Base-by-base conservation (phyloP, 2,888 invertebrate species). In the Diaphora mendica region DNA sequence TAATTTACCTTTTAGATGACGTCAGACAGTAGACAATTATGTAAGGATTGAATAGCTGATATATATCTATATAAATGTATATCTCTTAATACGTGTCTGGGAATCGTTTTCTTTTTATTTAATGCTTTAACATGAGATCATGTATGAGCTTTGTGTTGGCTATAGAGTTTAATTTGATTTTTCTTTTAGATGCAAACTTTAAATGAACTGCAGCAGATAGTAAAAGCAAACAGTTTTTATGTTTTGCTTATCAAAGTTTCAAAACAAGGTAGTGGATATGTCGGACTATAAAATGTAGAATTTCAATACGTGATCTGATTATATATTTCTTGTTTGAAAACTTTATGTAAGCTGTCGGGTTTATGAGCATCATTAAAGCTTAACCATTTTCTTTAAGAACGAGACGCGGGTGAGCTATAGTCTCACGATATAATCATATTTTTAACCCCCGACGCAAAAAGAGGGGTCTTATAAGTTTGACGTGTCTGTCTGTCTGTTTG, bases 211-310 rank as follows among this genome's bases (percentile, higher is more conserved):
- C 48, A 51, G 23, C 3, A 55, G 39, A 17, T 33, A 69, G 67
- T 74, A 44, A 72, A 71, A 44, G 66, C 48, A 73, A 68, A 39
- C 5, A 17, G 71, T 59, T 55, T 68, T 62, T 67, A 66, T 59
- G 26, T 67, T 65, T 15, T 33, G 69, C 72, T 74, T 30, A 55
- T 71, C 65, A 71, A 71, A 71, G 13, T 71, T 71, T 64, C 64
- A 35, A 23, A 8, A 17, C 48, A 64, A 64, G 64, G 64, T 48
- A 64, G 51, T 20, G 64, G n/a, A 68, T 48, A 51, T 33, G 35
- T 64, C 26, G 5, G 5, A 26, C n/a, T 51, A 64, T 44, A 23
- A 4, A 44, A 35, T 20, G 20, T 71, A 51, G 55, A 68, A 68
- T 55, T 68, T 68, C n/a, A 68, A 68, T 51, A 68, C 23, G 33